phyloP scores from a whole-genome alignment of 2,113 vertebrate species.

The Morone chrysops region DNA sequence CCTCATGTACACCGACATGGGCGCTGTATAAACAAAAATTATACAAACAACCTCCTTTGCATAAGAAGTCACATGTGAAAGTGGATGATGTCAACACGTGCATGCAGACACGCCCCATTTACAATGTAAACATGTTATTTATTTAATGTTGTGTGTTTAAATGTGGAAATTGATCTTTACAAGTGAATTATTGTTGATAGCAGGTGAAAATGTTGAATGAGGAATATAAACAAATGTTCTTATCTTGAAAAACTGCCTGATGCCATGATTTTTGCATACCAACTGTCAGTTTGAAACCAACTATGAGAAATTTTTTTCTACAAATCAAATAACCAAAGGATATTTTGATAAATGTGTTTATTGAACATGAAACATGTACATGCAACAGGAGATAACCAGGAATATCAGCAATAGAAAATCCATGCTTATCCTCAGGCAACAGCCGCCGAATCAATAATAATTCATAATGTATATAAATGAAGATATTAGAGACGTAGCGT shows the following conservation, averaged over 20 bases:
- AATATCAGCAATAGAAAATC: constrained; percentile 18
- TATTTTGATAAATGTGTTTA: constrained; percentile 48
- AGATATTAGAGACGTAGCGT: not conserved
- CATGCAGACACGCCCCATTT: no score
- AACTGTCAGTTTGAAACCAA: not conserved
- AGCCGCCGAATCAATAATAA: not conserved
- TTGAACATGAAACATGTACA: constrained; percentile 46
- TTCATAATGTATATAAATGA: not conserved
- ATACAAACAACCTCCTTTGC: not conserved
- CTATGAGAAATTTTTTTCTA: not conserved
- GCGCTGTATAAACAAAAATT: not conserved
- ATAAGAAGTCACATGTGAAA: not conserved
- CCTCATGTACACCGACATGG: not conserved
- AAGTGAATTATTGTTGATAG: not conserved
- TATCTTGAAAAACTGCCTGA: no score
- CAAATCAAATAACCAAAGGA: not conserved
- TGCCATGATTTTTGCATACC: not conserved
- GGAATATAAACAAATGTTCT: no score
- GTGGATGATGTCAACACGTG: not conserved
- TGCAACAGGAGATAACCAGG: constrained; percentile 26
- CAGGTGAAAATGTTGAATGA: not conserved
- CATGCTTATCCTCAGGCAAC: constrained; percentile 34
- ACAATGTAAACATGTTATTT: not conserved
- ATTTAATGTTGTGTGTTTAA: not conserved
- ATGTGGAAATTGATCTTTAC: no score